Evolutionary conservation across 2,888 invertebrate species (phyloP), one percentile per base, ranked within the genome.

Genomic region (Amblyjoppa fuscipennis): DNA sequence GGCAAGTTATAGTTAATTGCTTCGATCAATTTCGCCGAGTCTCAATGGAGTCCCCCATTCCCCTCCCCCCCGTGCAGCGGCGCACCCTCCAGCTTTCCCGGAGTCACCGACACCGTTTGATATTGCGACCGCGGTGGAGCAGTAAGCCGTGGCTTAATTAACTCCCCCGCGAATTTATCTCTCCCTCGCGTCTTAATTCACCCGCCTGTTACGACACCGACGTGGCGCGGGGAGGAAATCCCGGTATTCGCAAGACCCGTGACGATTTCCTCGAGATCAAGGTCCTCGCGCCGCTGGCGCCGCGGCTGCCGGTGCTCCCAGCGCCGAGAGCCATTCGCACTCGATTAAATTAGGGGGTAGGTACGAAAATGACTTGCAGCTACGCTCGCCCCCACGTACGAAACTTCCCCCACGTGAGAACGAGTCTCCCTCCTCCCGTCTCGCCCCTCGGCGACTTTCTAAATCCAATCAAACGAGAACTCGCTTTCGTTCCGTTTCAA

Each of bases 61-160:
- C 41, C 7, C 41, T n/a, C n/a, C 41, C 41, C 9, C 9, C 41
- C 9, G 1, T 9, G 28, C 25, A 31, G 16, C 16, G 34, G 3
- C 31, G 66, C 70, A n/a, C 61, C 20, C 59, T 79, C 38, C 61
- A 25, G 61, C 61, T 64, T 64, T 70, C 79, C 4, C 2, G 51
- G 51, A 79, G 59, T 71, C 70, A 45, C 45, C 45, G 61, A 31
- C 61, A 70, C 79, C 70, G 59, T 70, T 79, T 79, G 79, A 79
- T 79, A 79, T 79, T 79, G 79, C 79, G 79, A 79, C 79, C 79
- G 79, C 79, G 79, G 71, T 34, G 49, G 79, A 79, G 79, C 79
- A 71, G 70, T 79, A 71, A 79, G 79, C 79, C 79, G 61, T 79
- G 71, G 70, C 80, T 80, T 73, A 80, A 80, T 80, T 80, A 80